Evolutionary conservation across 1,140 invertebrate genomes (phyloP).

Genomic region (Solenopsis invicta): DNA sequence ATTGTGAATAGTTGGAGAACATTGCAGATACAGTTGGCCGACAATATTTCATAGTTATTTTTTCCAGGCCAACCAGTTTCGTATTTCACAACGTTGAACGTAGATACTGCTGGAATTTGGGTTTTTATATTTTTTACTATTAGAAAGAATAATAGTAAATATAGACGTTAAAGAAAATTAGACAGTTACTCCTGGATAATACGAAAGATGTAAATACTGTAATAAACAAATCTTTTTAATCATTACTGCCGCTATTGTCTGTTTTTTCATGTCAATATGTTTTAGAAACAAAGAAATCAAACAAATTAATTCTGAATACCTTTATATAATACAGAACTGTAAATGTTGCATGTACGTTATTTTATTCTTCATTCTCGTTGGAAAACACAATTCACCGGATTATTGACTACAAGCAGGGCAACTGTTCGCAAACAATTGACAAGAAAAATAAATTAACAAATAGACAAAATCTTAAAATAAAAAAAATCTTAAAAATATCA

Average conservation of each 20-base stretch:
- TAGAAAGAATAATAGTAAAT: constrained; percentile 20
- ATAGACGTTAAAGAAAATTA: neutral
- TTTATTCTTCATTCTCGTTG: constrained; percentile 24
- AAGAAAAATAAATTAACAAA: neutral
- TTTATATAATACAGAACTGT: neutral
- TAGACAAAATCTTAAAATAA: too few relatives aligned
- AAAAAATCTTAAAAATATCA: neutral
- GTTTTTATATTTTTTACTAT: constrained; percentile 20
- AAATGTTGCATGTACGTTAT: neutral
- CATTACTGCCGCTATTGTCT: neutral
- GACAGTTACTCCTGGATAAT: neutral
- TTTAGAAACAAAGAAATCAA: neutral
- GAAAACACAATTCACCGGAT: constrained; percentile 22
- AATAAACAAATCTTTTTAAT: neutral
- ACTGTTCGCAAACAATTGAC: constrained; percentile 11
- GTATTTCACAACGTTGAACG: constrained; percentile 45
- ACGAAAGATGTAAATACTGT: neutral
- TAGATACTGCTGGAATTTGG: constrained; percentile 31
- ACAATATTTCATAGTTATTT: constrained; percentile 39
- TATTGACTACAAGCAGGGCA: neutral
- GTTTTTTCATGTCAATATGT: neutral
- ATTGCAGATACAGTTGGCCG: constrained; percentile 37
- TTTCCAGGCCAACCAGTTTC: constrained; percentile 36
- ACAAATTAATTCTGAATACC: constrained; percentile 9
- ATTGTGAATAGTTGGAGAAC: constrained; percentile 32